These are phyloP conservation scores for Ommatoiulus sabulosus DNA, from an alignment of 2,888 invertebrate genomes.

Conservation along the genomic window DNA sequence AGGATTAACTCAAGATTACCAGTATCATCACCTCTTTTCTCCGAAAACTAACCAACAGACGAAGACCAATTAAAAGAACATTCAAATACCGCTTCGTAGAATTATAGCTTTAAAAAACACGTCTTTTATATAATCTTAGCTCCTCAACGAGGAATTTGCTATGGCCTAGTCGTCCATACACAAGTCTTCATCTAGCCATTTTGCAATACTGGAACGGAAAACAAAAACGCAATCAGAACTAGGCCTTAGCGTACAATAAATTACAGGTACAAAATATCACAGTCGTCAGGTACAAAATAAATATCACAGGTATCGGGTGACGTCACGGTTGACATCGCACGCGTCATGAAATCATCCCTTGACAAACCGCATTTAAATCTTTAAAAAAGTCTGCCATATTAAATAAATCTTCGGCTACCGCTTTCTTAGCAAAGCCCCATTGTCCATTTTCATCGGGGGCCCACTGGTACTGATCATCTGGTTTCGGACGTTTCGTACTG, in stretches of 20 bases:
- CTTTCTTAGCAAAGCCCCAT: background rate
- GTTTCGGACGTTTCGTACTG: background rate
- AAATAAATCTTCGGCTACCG: conserved; percentile 41
- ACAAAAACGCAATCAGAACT: conserved; percentile 33
- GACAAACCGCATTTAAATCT: conserved; percentile 39
- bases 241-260: conserved; percentile 45
- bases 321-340: too few species aligned
- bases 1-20: background rate
- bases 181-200: conserved; percentile 37
- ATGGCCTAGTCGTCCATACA: conserved; percentile 41
- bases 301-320: too few species aligned
- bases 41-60: conserved; percentile 17
- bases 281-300: too few species aligned
- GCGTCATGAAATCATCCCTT: too few species aligned
- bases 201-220: conserved; percentile 53
- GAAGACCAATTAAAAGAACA: conserved; percentile 28
- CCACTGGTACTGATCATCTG: background rate
- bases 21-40: conserved; percentile 10
- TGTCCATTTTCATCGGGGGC: background rate
- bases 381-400: conserved; percentile 41
- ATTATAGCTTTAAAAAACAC: background rate
- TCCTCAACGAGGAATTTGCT: conserved; percentile 39
- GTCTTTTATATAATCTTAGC: conserved; percentile 16
- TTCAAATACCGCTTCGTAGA: background rate
- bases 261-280: conserved; percentile 26